Base-by-base conservation (phyloP, 2,113 vertebrate species). In the Mungos mungo region DNA sequence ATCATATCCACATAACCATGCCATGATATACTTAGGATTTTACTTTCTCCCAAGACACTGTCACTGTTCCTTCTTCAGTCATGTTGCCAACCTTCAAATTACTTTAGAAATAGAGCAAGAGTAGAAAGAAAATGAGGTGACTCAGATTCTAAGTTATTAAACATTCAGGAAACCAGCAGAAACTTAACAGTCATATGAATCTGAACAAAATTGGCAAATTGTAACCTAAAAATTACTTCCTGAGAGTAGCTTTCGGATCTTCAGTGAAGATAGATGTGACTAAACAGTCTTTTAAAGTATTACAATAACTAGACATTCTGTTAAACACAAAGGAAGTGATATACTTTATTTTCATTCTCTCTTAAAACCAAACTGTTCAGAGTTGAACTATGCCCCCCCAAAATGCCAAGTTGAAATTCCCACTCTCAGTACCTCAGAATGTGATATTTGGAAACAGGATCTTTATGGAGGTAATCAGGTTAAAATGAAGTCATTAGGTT, bases 191-290 rank as follows among this genome's bases (percentile, higher is more conserved):
- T 93, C 63, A 68, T 41, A 93, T 18, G 38, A 72, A 52, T 90
- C 68, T 83, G 45, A 95, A 96, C 90, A 89, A 89, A 95, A 97
- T 72, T 87, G 65, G 88, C 68, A 57, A 86, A 63, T 1, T 77
- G 12, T 65, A 82, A 96, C 93, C 60, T 88, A 92, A 96, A 93
- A 95, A 95, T 69, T 89, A 91, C 57, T 86, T 95, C 15, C 90
- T 87, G 27, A 74, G 52, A 92, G 77, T 16, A 93, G 84, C 52
- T 95, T 95, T 79, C 72, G 63, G 33, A 76, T 83, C 35, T 69
- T 94, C 54, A 52, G 31, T 68, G 38, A 93, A 93, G 68, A 83
- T 0, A 81, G 16, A 50, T 52, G 69, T 92, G 33, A 69, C 66
- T 85, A 92, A 90, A 91, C 13, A 25, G 85, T 81, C 66, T 95